A percentile compares a stretch with the other conserved stretches of the same genome.
These are phyloP conservation scores for Adelphocoris suturalis DNA, from an alignment of 2,888 invertebrate genomes.

Conservation along the genomic window DNA sequence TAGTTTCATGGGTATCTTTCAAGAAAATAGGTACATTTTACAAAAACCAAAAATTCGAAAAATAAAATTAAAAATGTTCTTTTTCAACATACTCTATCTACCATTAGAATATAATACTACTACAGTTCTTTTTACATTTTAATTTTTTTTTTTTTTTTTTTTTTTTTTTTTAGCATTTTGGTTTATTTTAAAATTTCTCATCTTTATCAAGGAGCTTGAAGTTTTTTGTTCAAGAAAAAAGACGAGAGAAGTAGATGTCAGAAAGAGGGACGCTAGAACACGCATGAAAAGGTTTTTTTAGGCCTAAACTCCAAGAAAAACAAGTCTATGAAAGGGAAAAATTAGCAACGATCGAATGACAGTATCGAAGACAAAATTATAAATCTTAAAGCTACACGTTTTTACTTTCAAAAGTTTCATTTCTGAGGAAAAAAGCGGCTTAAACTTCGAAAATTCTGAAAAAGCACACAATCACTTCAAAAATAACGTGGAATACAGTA, in stretches of 20 bases:
- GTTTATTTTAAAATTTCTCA: background rate
- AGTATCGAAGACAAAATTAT: background rate
- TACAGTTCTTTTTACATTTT: constrained; percentile 33
- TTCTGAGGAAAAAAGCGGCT: constrained; percentile 8
- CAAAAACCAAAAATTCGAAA: background rate
- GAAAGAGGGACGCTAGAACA: constrained; percentile 23
- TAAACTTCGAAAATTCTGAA: background rate
- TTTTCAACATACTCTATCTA: background rate
- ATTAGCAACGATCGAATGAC: background rate
- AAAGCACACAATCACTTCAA: constrained; percentile 20
- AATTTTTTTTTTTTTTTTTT: constrained; percentile 3
- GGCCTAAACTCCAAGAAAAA: constrained; percentile 34
- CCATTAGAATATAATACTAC: constrained; percentile 22
- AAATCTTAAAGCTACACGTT: background rate
- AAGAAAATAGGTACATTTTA: background rate
- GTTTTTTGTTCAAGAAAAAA: constrained; percentile 44
- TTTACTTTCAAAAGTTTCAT: background rate
- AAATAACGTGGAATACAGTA: background rate
- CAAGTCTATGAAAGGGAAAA: background rate
- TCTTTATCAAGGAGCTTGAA: constrained; percentile 39
- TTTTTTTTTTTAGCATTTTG: too few species aligned
- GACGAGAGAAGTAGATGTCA: constrained; percentile 31
- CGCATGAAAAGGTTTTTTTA: constrained; percentile 38
- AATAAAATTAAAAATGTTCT: background rate
- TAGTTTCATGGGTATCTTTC: constrained; percentile 10